Evolutionary conservation across 1,140 invertebrate species (phyloP), one percentile per base, ranked within the genome.

Genomic region (Tetranychus urticae): DNA sequence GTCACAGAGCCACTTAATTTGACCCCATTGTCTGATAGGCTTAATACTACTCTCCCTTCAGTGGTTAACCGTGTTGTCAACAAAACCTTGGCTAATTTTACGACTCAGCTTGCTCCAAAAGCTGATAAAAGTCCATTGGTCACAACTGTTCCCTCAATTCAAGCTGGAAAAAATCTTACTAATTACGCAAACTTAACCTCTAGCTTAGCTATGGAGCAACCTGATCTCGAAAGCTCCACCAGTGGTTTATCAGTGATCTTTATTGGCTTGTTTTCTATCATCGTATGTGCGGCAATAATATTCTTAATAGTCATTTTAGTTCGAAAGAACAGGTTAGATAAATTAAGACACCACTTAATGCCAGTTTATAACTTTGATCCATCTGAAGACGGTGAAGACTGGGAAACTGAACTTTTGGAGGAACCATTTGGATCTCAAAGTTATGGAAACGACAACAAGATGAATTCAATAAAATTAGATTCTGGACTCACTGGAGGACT

Each of bases 361-460:
- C 79, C 79, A n/a, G 69, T 80, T 63, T 81, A 81, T 64, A 80
- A 78, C 66, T 81, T 80, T 71, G 79, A 80, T 65, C 78, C 79
- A 50, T 74, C 74, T 36, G 78, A 79, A 67, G 77, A 79, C 63
- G 77, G 77, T 69, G 75, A 77, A 63, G 79, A 80, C 58, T 80
- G 78, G 79, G 78, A 81, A 68, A 76, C 77, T 12, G 55, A 56
- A 56, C 34, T 56, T 14, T 34, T 56, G 1, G 55, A 56, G 3
- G 55, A 56, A 52, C 37, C 34, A 36, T 56, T 56, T 36, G 55
- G 55, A 13, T 52, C 50, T n/a, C 50, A 52, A 33, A n/a, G 23
- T 8, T 42, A 42, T 33, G 48, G 33, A 52, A 52, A 52, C 48
- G 48, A n/a, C 14, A 56, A 7, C 8, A 35, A 14, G 3, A 39